Evolutionary conservation across 2,888 invertebrate species (phyloP), one percentile per base, ranked within the genome.

Genomic region (Tiphia femorata): DNA sequence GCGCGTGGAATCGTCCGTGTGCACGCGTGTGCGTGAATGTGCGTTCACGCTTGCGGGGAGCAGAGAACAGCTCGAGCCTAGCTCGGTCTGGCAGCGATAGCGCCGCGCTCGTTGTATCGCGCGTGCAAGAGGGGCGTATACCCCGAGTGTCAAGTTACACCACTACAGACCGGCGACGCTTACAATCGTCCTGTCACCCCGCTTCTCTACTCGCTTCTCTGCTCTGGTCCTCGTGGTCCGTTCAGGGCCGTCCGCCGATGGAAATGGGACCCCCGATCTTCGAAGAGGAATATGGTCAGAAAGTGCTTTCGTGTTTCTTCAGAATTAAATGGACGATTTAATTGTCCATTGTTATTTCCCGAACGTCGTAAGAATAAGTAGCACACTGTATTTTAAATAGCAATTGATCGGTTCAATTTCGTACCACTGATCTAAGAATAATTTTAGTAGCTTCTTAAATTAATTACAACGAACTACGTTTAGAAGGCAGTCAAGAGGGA

Each of bases 131-230:
- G 78, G 79, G 80, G 81, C 80, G 80, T 77, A 73, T 67, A 70
- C 69, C 71, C 72, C 46, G 69, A 64, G 75, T 80, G 77, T 81
- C 78, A 76, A 72, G 76, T 80, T 81, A 78, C 80, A 76, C 66
- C 71, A 71, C 71, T 70, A 73, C 73, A 64, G 71, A 61, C 70
- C 68, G 69, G 72, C 74, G 76, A 75, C 73, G 74, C 68, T n/a
- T 75, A 73, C 68, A 76, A 74, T 79, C 75, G 74, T 75, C 72
- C 71, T 67, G 71, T 65, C 70, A 78, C 73, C 78, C 72, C 72
- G 69, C 64, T 54, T 14, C 40, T 58, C 50, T 33, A 44, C 51
- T 48, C 41, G 41, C 54, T 58, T n/a, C n/a, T n/a, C n/a, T n/a
- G n/a, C n/a, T n/a, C n/a, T n/a, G n/a, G n/a, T n/a, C 52, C 58